A percentile compares a stretch with the other conserved stretches of the same genome.
Conservation (phyloP, 2,888 invertebrate genomes). For the Erebia ligea region DNA sequence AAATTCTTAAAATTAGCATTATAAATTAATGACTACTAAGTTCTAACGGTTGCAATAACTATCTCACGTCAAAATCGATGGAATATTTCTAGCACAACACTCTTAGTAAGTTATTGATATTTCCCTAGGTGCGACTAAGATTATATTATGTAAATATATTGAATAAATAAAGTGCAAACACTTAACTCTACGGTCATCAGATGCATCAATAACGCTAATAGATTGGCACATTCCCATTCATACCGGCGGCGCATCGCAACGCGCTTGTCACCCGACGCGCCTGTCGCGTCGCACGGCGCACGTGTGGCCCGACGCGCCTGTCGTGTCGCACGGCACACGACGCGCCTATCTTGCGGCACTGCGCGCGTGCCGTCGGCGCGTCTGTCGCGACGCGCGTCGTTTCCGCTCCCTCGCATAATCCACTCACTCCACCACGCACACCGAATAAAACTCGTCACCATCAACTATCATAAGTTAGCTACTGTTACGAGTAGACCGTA, state of each 20-base stretch:
- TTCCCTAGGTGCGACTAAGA: slow-evolving; percentile 83
- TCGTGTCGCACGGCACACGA: not conserved
- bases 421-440: slow-evolving; percentile 43
- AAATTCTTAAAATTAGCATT: slow-evolving; percentile 79
- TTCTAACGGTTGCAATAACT: slow-evolving; percentile 70
- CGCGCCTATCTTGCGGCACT: not conserved
- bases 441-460: slow-evolving; percentile 56
- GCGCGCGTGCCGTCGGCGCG: not conserved
- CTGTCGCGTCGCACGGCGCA: not conserved
- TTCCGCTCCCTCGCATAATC: slow-evolving; percentile 28
- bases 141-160: slow-evolving; percentile 80
- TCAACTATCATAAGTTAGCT: slow-evolving; percentile 63
- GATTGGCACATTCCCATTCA: slow-evolving; percentile 82
- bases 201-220: slow-evolving; percentile 76
- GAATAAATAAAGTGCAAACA: slow-evolving; percentile 85
- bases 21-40: slow-evolving; percentile 81
- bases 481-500: slow-evolving; percentile 66
- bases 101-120: slow-evolving; percentile 84
- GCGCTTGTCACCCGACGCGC: not conserved
- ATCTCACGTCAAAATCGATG: slow-evolving; percentile 76
- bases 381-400: not conserved
- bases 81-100: slow-evolving; percentile 82
- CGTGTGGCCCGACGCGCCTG: not conserved
- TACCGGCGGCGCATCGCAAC: slow-evolving; percentile 47
- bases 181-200: slow-evolving; percentile 82